Evolutionary conservation across 2,113 vertebrate species (phyloP).

Genomic region (Promerops cafer): DNA sequence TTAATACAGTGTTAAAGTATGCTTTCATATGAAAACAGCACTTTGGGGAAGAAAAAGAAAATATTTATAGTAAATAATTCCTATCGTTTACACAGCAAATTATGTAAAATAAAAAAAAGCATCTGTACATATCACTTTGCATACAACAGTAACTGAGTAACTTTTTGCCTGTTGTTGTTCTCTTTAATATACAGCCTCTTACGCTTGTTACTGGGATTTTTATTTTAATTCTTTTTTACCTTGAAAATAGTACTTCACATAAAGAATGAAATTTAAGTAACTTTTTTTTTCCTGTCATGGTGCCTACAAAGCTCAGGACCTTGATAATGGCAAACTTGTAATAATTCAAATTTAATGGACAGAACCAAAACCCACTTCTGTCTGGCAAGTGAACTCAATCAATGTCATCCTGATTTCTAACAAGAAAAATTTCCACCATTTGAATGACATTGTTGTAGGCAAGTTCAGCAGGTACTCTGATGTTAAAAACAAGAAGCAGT

Average conservation of each 20-base stretch:
- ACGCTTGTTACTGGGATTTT: neutral
- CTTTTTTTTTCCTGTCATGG: neutral
- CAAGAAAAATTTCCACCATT: neutral
- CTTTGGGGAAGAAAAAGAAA: neutral
- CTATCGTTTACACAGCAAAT: neutral
- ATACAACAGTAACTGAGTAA: neutral
- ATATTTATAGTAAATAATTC: neutral
- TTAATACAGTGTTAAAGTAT: neutral
- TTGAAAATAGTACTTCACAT: neutral
- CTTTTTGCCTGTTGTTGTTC: neutral
- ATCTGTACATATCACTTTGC: neutral
- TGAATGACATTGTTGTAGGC: neutral
- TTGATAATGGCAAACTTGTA: neutral
- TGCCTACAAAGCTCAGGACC: neutral
- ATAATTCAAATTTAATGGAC: neutral
- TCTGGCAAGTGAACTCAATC: neutral
- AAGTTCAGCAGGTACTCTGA: neutral
- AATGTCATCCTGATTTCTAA: neutral
- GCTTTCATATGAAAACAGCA: neutral
- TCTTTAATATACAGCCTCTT: neutral
- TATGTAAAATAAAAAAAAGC: neutral
- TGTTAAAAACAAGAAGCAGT: neutral
- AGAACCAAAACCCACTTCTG: neutral
- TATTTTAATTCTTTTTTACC: neutral
- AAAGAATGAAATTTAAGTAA: neutral